A percentile compares a stretch with the other conserved stretches of the same genome.
phyloP scores from a whole-genome alignment of 2,797 vertebrate genomes.

The Carapus acus region DNA sequence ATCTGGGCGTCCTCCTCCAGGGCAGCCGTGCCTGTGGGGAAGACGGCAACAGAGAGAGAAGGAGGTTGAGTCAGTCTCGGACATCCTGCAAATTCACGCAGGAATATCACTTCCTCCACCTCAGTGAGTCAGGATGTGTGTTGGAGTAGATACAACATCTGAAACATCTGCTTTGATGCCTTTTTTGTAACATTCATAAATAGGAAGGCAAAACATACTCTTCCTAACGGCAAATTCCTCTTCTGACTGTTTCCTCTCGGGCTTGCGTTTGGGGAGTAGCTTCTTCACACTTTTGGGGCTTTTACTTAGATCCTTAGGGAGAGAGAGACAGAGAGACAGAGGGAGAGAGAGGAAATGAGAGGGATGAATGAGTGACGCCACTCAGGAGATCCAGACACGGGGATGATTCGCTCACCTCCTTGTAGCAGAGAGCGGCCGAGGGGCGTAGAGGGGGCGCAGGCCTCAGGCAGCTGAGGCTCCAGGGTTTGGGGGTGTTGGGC shows the following conservation, averaged over 20 bases:
- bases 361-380: too few relatives aligned
- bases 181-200: too few relatives aligned
- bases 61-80: neutral
- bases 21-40: conserved; percentile 85
- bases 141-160: too few relatives aligned
- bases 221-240: conserved; percentile 96
- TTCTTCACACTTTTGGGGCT: conserved; percentile 99
- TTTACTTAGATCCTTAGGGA: conserved; percentile 90
- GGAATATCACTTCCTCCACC: too few relatives aligned
- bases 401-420: conserved; percentile 88
- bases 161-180: too few relatives aligned
- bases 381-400: too few relatives aligned
- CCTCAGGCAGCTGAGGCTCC: conserved; percentile 96
- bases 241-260: conserved; percentile 94
- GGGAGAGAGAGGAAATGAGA: too few relatives aligned
- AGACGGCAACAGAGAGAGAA: neutral
- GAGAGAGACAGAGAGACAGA: neutral
- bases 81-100: neutral
- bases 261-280: conserved; percentile 93
- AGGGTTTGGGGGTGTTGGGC: conserved; percentile 95
- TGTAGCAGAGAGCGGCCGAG: conserved; percentile 95
- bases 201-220: conserved; percentile 73
- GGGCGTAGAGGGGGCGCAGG: conserved; percentile 91
- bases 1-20: conserved; percentile 98
- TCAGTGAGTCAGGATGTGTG: too few relatives aligned